phyloP scores from a whole-genome alignment of 1,140 invertebrate species.

The Bradynema listronoti region DNA sequence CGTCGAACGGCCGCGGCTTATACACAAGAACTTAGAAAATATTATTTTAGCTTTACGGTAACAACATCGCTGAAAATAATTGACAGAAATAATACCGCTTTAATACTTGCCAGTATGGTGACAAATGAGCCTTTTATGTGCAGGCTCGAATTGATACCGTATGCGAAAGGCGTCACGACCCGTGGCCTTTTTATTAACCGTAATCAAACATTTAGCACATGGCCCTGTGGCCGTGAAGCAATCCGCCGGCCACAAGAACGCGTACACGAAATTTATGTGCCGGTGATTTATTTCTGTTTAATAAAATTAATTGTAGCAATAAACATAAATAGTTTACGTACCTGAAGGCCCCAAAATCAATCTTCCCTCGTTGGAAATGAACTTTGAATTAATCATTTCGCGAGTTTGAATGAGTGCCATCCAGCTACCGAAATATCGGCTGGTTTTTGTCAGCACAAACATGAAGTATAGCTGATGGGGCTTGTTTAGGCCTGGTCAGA shows the following conservation, averaged over 20 bases:
- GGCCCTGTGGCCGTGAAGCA: slow-evolving; percentile 30
- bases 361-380: no score
- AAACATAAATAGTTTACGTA: slow-evolving; percentile 11
- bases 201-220: slow-evolving; percentile 20
- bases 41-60: slow-evolving; percentile 32
- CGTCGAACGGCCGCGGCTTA: no score
- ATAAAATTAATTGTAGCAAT: no score
- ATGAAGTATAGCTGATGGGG: no score
- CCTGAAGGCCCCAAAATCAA: no score
- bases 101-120: slow-evolving; percentile 18
- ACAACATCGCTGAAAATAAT: slow-evolving; percentile 18
- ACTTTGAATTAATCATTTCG: no score
- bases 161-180: slow-evolving; percentile 30
- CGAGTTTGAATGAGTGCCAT: no score
- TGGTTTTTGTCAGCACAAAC: no score
- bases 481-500: no score
- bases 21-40: no score
- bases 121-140: slow-evolving; percentile 35
- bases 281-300: slow-evolving; percentile 15
- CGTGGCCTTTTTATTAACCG: slow-evolving; percentile 20
- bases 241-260: slow-evolving; percentile 6
- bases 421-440: no score
- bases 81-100: slow-evolving; percentile 39
- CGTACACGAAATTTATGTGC: slow-evolving; percentile 26
- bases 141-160: slow-evolving; percentile 28